phyloP scores from a whole-genome alignment of 2,797 vertebrate species.

The Acanthurus tractus region DNA sequence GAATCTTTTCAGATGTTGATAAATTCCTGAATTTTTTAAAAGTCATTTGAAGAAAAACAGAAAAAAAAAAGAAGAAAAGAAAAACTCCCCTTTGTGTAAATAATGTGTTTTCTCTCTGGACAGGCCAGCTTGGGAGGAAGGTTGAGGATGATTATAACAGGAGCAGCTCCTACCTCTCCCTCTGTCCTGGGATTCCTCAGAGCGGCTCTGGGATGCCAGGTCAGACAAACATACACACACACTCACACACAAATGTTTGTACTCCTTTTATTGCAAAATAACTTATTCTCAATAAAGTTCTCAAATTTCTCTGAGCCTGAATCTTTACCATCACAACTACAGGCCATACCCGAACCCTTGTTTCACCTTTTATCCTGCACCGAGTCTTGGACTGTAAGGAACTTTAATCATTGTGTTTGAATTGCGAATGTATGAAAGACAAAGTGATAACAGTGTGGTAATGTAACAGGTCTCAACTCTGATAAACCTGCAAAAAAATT shows the following conservation, averaged over 20 bases:
- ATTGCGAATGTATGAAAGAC: too few species aligned
- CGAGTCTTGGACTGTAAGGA: neutral
- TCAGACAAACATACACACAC: conserved; percentile 64
- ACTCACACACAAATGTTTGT: conserved; percentile 10
- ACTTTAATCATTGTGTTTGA: too few species aligned
- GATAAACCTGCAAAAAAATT: neutral
- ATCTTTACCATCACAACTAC: neutral
- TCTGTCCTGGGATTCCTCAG: conserved; percentile 94
- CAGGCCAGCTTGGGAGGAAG: conserved; percentile 94
- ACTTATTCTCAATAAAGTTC: neutral
- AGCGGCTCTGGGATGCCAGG: conserved; percentile 97
- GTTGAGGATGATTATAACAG: conserved; percentile 96
- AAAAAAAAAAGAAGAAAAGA: neutral
- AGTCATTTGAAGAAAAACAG: neutral
- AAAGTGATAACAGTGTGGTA: neutral
- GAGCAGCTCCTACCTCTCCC: conserved; percentile 95
- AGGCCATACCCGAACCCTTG: neutral
- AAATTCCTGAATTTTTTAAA: neutral
- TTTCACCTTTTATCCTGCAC: neutral
- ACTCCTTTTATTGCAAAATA: neutral
- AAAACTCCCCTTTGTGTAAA: neutral
- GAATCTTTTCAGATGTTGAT: neutral
- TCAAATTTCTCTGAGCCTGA: neutral
- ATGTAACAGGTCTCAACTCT: neutral
- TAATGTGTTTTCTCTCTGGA: conserved; percentile 18